Evolutionary conservation across 2,797 vertebrate species (phyloP).

Genomic region (Eulemur coronatus): DNA sequence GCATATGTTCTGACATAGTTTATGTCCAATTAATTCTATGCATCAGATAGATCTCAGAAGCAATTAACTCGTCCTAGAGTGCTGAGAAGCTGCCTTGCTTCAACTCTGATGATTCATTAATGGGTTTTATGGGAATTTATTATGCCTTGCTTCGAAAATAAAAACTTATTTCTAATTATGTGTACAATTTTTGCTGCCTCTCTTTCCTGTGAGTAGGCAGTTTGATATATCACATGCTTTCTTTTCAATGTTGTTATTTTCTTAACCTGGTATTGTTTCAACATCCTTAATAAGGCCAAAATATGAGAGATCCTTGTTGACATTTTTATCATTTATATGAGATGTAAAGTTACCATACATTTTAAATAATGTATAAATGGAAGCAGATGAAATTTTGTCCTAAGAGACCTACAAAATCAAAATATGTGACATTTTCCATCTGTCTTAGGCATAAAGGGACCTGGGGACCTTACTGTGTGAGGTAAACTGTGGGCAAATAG

Average conservation of each 20-base stretch:
- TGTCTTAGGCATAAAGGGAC: not conserved
- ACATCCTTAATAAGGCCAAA: not conserved
- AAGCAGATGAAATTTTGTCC: not conserved
- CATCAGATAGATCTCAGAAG: not conserved
- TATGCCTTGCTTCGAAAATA: not conserved
- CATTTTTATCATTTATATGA: not conserved
- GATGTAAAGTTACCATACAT: not conserved
- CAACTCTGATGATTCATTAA: not conserved
- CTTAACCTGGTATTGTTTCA: not conserved
- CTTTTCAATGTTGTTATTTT: not conserved
- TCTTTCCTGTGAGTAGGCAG: not conserved
- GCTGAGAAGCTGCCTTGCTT: not conserved
- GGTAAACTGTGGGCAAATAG: not conserved
- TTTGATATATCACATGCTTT: not conserved
- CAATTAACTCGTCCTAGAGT: not conserved
- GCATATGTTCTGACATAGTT: not conserved
- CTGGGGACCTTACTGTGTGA: not conserved
- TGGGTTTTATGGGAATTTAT: not conserved
- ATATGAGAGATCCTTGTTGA: not conserved
- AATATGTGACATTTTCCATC: not conserved
- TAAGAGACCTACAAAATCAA: not conserved
- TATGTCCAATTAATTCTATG: not conserved
- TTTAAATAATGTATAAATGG: not conserved
- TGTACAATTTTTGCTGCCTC: not conserved
- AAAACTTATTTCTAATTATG: conserved; percentile 10